Percentiles rank a stretch among this genome's conserved stretches.
Evolutionary conservation across 2,888 invertebrate genomes (phyloP).

Genomic region (Ormyrus thymus): DNA sequence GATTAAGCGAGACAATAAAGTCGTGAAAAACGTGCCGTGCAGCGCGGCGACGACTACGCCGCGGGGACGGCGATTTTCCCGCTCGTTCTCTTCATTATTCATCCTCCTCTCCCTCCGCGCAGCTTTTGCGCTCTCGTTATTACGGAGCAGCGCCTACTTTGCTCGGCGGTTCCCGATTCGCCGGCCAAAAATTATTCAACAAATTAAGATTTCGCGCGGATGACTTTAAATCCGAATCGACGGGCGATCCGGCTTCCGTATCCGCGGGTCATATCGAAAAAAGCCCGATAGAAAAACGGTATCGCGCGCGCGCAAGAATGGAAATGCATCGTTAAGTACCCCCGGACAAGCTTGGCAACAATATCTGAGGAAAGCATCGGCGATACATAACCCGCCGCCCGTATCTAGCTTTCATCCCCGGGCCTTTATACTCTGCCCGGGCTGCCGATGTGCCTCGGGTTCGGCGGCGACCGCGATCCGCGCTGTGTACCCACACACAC

Average conservation of each 20-base stretch:
- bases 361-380: too few relatives aligned
- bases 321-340: too few relatives aligned
- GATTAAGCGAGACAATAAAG: constrained; percentile 44
- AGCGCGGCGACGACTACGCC: background rate
- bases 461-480: constrained; percentile 6
- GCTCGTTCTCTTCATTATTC: constrained; percentile 36
- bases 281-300: too few relatives aligned
- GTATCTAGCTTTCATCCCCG: constrained; percentile 43
- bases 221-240: constrained; percentile 10
- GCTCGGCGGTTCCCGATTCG: background rate
- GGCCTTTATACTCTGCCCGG: constrained; percentile 31
- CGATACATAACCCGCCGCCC: background rate
- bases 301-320: too few relatives aligned
- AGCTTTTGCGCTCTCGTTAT: background rate
- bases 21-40: constrained; percentile 44
- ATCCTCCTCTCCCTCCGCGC: constrained; percentile 6
- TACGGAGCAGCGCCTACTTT: background rate
- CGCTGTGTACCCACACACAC: constrained; percentile 55
- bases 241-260: too few relatives aligned
- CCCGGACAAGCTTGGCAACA: too few relatives aligned
- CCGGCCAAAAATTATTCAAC: too few relatives aligned
- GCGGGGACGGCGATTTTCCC: constrained; percentile 20
- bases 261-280: too few relatives aligned
- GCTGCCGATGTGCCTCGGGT: background rate
- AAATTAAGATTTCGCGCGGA: background rate